Percentiles rank a stretch among this genome's conserved stretches.
Evolutionary conservation across 2,888 invertebrate genomes (phyloP).

Genomic region (Cheilosia pagana): DNA sequence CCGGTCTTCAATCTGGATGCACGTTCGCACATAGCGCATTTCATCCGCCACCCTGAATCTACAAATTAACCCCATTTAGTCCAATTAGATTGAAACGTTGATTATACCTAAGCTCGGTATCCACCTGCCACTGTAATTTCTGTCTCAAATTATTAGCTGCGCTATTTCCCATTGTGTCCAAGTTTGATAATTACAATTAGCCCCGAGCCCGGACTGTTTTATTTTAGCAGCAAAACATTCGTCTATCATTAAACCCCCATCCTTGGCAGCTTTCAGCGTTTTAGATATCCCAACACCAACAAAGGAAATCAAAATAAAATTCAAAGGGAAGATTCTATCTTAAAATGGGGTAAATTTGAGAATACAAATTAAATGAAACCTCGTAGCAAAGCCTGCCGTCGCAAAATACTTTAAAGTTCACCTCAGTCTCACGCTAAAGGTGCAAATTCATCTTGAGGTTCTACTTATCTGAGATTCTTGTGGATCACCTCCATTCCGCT

Average conservation of each 20-base stretch:
- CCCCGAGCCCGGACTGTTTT: no score
- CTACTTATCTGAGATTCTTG: conserved; percentile 3
- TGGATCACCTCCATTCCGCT: background rate
- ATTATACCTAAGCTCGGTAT: background rate
- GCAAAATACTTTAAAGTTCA: background rate
- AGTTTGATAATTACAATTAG: no score
- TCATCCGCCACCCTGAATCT: no score
- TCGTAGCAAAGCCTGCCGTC: background rate
- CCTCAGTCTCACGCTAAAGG: conserved; percentile 4
- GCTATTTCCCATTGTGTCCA: no score
- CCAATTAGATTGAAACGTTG: background rate
- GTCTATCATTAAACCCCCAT: background rate
- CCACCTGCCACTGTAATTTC: no score
- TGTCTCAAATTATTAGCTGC: no score
- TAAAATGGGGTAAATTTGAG: no score
- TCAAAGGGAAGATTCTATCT: background rate
- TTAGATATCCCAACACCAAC: background rate
- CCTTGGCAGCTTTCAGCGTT: background rate
- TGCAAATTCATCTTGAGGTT: conserved; percentile 1
- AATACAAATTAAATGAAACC: no score
- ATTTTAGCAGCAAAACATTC: background rate
- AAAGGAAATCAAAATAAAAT: background rate
- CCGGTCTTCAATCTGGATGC: no score
- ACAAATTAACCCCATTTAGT: background rate
- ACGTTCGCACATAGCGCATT: no score